Evolutionary conservation across 2,113 vertebrate species (phyloP).

Genomic region (Genyomyrus donnyi): DNA sequence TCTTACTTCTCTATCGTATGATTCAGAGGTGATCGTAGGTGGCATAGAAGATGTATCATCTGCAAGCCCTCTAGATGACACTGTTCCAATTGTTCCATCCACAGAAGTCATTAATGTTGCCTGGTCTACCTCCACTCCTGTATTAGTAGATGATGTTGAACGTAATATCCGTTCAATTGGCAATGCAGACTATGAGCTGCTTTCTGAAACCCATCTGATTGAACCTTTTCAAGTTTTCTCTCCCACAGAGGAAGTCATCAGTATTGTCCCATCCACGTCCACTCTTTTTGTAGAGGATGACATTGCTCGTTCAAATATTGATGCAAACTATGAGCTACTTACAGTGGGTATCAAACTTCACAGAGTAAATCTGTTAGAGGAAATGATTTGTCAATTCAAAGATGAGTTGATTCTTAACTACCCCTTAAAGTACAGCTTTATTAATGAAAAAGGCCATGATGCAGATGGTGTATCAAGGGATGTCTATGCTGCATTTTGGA

Average conservation of each 20-base stretch:
- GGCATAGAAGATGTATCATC: background rate
- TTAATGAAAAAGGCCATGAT: constrained; percentile 6
- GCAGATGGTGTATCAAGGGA: background rate
- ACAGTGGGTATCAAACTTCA: constrained; percentile 11
- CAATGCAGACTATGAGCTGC: constrained; percentile 7
- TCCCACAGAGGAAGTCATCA: constrained; percentile 10
- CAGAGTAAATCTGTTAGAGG: constrained; percentile 9
- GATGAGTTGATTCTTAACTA: constrained; percentile 12
- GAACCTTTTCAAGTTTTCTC: background rate
- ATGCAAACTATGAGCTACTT: background rate
- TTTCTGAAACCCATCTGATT: background rate
- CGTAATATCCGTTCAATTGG: constrained; percentile 4
- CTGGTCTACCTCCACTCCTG: background rate
- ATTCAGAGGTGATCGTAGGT: background rate
- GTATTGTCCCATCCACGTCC: constrained; percentile 4
- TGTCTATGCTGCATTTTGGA: background rate
- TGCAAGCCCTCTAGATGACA: background rate
- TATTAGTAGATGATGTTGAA: background rate
- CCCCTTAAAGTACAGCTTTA: constrained; percentile 13
- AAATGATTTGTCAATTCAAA: constrained; percentile 17
- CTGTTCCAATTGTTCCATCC: background rate
- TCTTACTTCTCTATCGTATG: background rate
- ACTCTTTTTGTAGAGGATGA: background rate
- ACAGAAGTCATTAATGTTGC: background rate
- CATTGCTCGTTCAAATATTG: background rate